These are phyloP conservation scores for Solea senegalensis DNA, from an alignment of 2,113 vertebrate genomes.

Conservation along the genomic window DNA sequence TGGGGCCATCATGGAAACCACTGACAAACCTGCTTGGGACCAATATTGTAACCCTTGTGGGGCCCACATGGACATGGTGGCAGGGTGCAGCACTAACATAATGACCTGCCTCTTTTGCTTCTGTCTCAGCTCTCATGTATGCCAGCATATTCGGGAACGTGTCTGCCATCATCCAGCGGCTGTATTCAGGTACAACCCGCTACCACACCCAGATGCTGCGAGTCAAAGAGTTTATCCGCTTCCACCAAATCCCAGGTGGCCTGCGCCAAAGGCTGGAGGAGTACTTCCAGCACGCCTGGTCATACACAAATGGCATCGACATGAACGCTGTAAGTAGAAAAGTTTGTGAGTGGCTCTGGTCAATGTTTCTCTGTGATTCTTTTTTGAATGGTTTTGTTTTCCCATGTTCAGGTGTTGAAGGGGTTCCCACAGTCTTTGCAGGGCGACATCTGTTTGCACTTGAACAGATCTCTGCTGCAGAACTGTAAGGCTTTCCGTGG, in stretches of 20 bases:
- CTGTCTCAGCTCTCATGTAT: conserved; percentile 92
- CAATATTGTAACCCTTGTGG: too few relatives aligned
- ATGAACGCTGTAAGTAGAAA: conserved; percentile 91
- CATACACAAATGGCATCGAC: conserved; percentile 96
- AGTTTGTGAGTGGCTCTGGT: not conserved
- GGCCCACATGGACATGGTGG: too few relatives aligned
- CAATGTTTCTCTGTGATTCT: not conserved
- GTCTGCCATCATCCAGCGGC: conserved; percentile 95
- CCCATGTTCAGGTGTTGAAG: conserved; percentile 87
- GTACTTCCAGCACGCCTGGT: conserved; percentile 98
- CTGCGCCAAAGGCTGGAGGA: conserved; percentile 95
- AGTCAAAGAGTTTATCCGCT: conserved; percentile 97
- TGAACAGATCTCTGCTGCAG: conserved; percentile 93
- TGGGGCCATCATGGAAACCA: too few relatives aligned
- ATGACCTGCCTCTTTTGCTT: conserved; percentile 1
- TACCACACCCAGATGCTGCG: conserved; percentile 98
- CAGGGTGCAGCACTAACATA: too few relatives aligned
- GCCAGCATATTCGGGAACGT: conserved; percentile 99
- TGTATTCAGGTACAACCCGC: conserved; percentile 93
- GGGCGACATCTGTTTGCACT: conserved; percentile 95
- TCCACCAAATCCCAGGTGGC: conserved; percentile 94
- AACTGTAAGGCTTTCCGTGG: conserved; percentile 92
- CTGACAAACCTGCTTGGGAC: too few relatives aligned
- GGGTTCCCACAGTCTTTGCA: conserved; percentile 96
- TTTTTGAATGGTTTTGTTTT: conserved; percentile 2